A percentile compares a stretch with the other conserved stretches of the same genome.
phyloP scores from a whole-genome alignment of 64 coral and sea anemone species.

The Catalaphyllia jardinei region DNA sequence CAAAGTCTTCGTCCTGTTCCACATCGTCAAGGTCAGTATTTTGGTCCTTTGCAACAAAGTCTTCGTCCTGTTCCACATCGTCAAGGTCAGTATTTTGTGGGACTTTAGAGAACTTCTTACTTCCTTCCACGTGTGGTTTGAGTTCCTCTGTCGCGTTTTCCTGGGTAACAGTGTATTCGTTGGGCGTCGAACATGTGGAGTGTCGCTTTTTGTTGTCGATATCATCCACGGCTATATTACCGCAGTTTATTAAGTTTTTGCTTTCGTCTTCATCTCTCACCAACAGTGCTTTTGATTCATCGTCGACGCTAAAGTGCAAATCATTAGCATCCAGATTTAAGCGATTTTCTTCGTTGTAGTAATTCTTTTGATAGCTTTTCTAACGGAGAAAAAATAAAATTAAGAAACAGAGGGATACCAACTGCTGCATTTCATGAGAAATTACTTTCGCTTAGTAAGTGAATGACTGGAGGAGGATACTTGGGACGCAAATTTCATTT shows the following conservation, averaged over 20 bases:
- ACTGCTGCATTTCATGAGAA: too few relatives aligned
- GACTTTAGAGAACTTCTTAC: not conserved
- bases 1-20: too few relatives aligned
- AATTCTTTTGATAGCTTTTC: conserved; percentile 23
- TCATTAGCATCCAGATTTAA: conserved; percentile 7
- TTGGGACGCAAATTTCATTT: too few relatives aligned
- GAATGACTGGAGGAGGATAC: not conserved
- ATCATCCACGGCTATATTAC: not conserved
- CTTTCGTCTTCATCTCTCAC: not conserved
- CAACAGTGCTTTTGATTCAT: not conserved
- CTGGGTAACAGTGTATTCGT: not conserved
- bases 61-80: not conserved
- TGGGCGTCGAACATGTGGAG: not conserved
- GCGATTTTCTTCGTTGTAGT: not conserved
- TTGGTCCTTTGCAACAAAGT: conserved; percentile 25
- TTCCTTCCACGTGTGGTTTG: not conserved
- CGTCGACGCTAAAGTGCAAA: not conserved
- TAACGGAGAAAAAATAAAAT: too few relatives aligned
- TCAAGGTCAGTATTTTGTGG: not conserved
- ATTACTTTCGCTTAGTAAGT: not conserved
- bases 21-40: too few relatives aligned
- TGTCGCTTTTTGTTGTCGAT: not conserved
- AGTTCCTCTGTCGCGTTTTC: not conserved
- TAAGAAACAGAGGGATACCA: too few relatives aligned
- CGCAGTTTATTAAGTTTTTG: not conserved